Evolutionary conservation across 37 sponge, comb jelly and placozoan species (phyloP), one percentile per base, ranked within the genome.

Genomic region (Ianthella basta): DNA sequence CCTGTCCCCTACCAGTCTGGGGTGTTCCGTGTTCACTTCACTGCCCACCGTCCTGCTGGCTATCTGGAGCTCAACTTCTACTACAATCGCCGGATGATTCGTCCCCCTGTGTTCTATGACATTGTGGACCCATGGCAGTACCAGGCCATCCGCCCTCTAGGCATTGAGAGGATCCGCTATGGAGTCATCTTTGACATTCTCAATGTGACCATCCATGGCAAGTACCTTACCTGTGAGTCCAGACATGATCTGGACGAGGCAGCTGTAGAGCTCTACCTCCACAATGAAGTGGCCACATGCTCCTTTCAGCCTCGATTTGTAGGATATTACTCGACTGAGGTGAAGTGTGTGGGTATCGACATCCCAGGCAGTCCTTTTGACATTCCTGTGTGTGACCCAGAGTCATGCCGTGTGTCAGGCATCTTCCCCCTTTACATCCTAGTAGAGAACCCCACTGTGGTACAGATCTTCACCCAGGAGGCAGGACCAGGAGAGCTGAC

Each of bases 401-500:
- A 79, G 35, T 67, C 66, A 32, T 84, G 85, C 39, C 50, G 44
- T 25, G 35, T 84, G 57, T 35, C 30, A 21, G 85, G 85, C 0
- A 68, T n/a, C 56, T 72, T 84, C 35, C 85, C 85, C 56, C 53
- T 75, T 2, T 75, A 75, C 25, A 75, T 75, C 53, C 44, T 53
- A 53, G 57, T 84, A 5, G 57, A 84, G 37, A 25, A 50, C 60
- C 61, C 59, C 33, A 80, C 88, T 53, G 68, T 56, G 72, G 44
- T 89, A 4, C 56, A 24, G 39, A 86, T 89, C 32, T 53, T 33
- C 81, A 89, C 86, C 54, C 12, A 68, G 1, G 81, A 89, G 63
- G 90, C 90, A 19, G 90, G 90, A 4, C 82, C 79, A 10, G 86
- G 90, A 15, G 72, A 86, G 36, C 60, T 89, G 27, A 80, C 67